Base-by-base conservation (phyloP, 2,113 vertebrate species). In the Leptobrachium leishanense region DNA sequence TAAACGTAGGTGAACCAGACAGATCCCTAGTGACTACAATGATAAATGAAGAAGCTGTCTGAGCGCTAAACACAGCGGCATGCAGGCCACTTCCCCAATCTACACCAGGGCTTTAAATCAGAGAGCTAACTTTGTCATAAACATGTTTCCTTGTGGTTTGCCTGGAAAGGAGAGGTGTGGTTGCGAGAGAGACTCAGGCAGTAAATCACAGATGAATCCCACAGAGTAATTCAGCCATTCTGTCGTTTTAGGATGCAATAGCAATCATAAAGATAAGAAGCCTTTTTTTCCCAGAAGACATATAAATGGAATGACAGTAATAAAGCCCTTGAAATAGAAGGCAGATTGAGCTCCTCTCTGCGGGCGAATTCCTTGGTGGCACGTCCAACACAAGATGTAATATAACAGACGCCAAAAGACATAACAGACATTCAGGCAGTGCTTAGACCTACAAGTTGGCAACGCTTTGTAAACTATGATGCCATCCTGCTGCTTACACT, bases 141-240 rank as follows among this genome's bases (percentile, higher is more conserved):
- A 80, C 50, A 80, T 68, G 77, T 74, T 74, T 80, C 64, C 72
- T 80, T 80, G 78, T 80, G 64, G 78, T 80, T 43, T 40, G 71
- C 43, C 13, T 50, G 71, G 72, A 74, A 46, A 62, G 63, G 20
- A 59, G 53, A 62, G 65, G 53, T 74, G 72, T 68, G 77, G 65
- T 80, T 74, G n/a, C 20, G 20, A 57, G 64, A 57, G 54, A 80
- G 77, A 42, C 69, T 55, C 44, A 9, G 20, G 53, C 70, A 15
- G 63, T 79, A 79, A 73, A 79, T 79, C 77, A 67, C 39, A 7
- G 1, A 73, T 53, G 39, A 10, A 79, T 73, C 50, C 77, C 63
- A 39, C 62, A 53, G 59, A 72, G 46, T 66, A 73, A 72, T 57
- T 67, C 77, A 74, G 40, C 50, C 15, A 44, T 68, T 74, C 53